Evolutionary conservation across 2,113 vertebrate genomes (phyloP), one percentile per base, ranked within the genome.

Genomic region (Rousettus leschenaultii): DNA sequence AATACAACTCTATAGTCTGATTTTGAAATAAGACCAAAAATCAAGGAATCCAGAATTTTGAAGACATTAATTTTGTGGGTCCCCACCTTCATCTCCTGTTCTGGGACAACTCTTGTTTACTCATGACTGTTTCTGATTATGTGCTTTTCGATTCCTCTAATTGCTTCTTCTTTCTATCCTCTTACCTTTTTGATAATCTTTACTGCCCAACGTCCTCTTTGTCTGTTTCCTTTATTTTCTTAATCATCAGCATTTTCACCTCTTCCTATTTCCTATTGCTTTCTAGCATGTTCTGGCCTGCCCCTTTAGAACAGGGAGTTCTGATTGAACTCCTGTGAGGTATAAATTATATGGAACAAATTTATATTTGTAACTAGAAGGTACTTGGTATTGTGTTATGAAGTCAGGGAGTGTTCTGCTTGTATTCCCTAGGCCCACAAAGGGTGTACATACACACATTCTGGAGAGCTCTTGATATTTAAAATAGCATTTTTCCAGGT

Each of bases 1-100:
- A 22, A 66, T n/a, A n/a, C 40, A 91, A 45, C 51, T 57, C 38
- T 63, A 4, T 4, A 77, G 22, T 53, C 45, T 91, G 40, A 61
- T 77, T 90, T 88, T 85, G 12, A 82, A 94, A 35, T 85, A 33
- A 90, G 28, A 95, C 61, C n/a, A 61, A 74, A 84, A 68, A 22
- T 63, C 65, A 75, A 26, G 83, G 55, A 65, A 63, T 53, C 33
- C 18, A 63, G 28, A 59, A 45, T n/a, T 80, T 38, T 28, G n/a
- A 79, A 92, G 61, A 33, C 13, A 12, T 21, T 73, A 18, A 65
- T 80, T 65, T 38, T 85, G 26, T 22, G 51, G 48, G 57, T 68
- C 43, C 30, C 24, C 19, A 0, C 33, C 63, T 59, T 63, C n/a
- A 57, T 45, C 33, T 55, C 45, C 21, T 77, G 0, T 75, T 51